Conservation (phyloP, 2,797 vertebrate genomes). For the Molossus alvarezi region DNA sequence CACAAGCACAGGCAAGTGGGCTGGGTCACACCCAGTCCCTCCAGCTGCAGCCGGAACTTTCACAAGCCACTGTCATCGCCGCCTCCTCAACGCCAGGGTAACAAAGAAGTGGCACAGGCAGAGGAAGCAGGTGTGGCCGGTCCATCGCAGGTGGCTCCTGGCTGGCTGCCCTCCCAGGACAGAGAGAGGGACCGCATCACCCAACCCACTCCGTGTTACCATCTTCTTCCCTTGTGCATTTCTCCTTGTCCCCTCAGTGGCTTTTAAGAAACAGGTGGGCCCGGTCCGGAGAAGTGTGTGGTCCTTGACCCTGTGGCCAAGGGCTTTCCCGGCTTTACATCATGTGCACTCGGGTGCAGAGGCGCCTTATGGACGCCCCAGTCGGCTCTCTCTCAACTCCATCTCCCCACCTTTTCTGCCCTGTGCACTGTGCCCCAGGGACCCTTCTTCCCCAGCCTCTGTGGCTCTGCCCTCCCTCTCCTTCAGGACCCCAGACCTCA, state of each 20-base stretch:
- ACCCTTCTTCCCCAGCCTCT: neutral
- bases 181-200: neutral
- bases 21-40: neutral
- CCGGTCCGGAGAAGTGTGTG: neutral
- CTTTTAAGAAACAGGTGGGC: neutral
- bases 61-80: conserved; percentile 25
- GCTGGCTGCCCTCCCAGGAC: neutral
- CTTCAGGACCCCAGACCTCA: neutral
- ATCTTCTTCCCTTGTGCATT: neutral
- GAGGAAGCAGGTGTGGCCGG: neutral
- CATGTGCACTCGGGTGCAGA: neutral
- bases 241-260: neutral
- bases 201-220: neutral
- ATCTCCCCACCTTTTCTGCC: neutral
- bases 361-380: neutral
- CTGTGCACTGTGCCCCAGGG: fast-evolving
- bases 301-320: neutral
- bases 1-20: neutral
- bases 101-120: conserved; percentile 59
- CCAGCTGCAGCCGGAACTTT: conserved; percentile 18
- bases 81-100: neutral
- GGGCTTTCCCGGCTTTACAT: neutral
- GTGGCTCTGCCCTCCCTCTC: too few relatives aligned
- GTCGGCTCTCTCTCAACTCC: neutral
- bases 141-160: conserved; percentile 47